Evolutionary conservation across 2,113 vertebrate genomes (phyloP), one percentile per base, ranked within the genome.

Genomic region (Megaceryle torquata): DNA sequence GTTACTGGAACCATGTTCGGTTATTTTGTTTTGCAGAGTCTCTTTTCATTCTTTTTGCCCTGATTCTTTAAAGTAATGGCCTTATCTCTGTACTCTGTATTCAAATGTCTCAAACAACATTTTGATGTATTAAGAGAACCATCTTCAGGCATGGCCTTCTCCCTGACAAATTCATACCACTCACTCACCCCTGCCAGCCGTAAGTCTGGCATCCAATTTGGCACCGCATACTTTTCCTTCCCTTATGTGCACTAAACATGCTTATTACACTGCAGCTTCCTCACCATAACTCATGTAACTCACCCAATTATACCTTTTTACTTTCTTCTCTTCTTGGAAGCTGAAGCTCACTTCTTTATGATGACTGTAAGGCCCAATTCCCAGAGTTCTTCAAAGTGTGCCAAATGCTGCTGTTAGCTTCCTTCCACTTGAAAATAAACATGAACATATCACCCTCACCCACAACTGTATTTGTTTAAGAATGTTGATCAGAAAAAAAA

Each of bases 391-490:
- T 53, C 70, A 69, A 9, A 26, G 17, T 5, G 24, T 60, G 28
- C 56, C 86, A 82, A 92, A 88, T 61, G 39, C 20, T 86, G 25
- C 64, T 94, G 93, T 33, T 67, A 81, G 33, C n/a, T 46, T 82
- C 60, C 57, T 83, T 67, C 68, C 68, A 79, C 56, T 90, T 93
- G 64, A 85, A 94, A 91, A 91, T 88, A 95, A 88, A 78, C 25
- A 67, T 15, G 50, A 79, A 77, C 10, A 21, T 33, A 75, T 35
- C 65, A 79, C 20, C 50, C 56, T 91, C 68, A 81, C 43, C 69
- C 80, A 64, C 8, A 75, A 86, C 20, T 44, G 33, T 25, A 75
- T 81, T 81, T 83, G 24, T 33, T 86, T 90, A 20, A 44, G 29
- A 41, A 83, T 18, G 9, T 4, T 54, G 11, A 68, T 53, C 15